A percentile compares a stretch with the other conserved stretches of the same genome.
Conservation (phyloP, 53 echinoderm and acorn worm species). For the Apostichopus leukothele region DNA sequence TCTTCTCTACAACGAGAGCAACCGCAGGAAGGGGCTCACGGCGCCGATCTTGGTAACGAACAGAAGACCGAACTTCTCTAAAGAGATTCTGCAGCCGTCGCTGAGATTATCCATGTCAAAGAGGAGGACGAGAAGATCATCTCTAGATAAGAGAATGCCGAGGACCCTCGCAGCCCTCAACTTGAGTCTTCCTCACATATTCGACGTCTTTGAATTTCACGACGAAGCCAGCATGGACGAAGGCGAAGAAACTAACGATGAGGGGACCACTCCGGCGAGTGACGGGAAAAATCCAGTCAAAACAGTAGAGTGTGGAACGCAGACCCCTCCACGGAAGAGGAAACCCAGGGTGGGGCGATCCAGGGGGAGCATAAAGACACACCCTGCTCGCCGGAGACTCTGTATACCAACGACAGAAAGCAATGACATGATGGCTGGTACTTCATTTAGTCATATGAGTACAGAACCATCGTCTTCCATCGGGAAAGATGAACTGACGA, state of each 20-base stretch:
- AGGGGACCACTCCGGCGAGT: neutral
- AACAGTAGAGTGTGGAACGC: constrained; percentile 35
- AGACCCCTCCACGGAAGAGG: constrained; percentile 23
- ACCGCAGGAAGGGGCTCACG: neutral
- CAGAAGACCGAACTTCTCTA: constrained; percentile 40
- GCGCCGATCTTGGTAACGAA: constrained; percentile 44
- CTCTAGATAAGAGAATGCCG: constrained; percentile 37
- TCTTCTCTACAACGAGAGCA: constrained; percentile 32
- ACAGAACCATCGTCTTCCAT: neutral
- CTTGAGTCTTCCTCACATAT: constrained; percentile 57
- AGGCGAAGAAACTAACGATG: constrained; percentile 21
- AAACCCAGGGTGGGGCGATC: neutral
- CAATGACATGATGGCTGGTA: neutral
- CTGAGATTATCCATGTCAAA: constrained; percentile 30
- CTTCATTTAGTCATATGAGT: neutral
- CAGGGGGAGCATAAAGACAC: neutral
- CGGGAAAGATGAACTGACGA: neutral
- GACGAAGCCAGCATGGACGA: constrained; percentile 53
- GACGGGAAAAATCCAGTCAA: neutral
- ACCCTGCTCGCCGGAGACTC: constrained; percentile 36
- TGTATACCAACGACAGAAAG: neutral
- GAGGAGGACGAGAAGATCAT: constrained; percentile 20
- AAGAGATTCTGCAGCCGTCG: constrained; percentile 34
- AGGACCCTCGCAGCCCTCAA: constrained; percentile 61
- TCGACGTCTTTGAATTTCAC: constrained; percentile 66